Evolutionary conservation across 1,140 invertebrate genomes (phyloP), one percentile per base, ranked within the genome.

Genomic region (Aphidius gifuensis): DNA sequence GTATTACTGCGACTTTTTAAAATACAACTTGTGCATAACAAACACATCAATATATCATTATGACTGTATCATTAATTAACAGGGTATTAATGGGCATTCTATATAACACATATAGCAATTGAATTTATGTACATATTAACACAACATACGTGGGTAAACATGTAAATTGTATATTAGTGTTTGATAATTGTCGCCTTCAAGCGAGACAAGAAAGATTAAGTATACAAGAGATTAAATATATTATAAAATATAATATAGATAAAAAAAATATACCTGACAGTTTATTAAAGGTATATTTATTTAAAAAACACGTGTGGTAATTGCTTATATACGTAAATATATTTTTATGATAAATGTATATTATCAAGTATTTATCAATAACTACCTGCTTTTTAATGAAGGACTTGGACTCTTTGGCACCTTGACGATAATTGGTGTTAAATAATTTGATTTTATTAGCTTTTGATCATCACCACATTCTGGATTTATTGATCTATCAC

Each of bases 381-480:
- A 49, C 38, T 77, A 77, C 75, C 75, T 77, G 74, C 68, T 74
- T 54, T 66, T 69, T 9, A 72, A 66, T 5, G 74, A 74, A 6
- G 68, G 39, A 56, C 65, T 69, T 5, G 68, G 55, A n/a, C 64
- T 71, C 53, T 71, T 74, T 5, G 69, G 44, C 7, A 67, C 44
- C 57, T 68, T 61, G 9, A 74, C 63, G 47, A 77, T 68, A 38
- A 73, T 62, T 11, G 67, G 63, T 2, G 61, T 65, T 44, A 66
- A 58, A 4, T 42, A 62, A 9, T 62, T 64, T 5, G 64, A 44
- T 5, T 68, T 44, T 38, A 78, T 59, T 0, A 78, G 61, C 49
- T 71, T 75, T 49, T 76, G 69, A 40, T 75, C 70, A 47, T 74
- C 74, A 0, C 53, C 68, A 38, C 16, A 58, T 11, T 75, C 72